Evolutionary conservation across 1,140 invertebrate genomes (phyloP), one percentile per base, ranked within the genome.

Genomic region (Leptopilina clavipes): DNA sequence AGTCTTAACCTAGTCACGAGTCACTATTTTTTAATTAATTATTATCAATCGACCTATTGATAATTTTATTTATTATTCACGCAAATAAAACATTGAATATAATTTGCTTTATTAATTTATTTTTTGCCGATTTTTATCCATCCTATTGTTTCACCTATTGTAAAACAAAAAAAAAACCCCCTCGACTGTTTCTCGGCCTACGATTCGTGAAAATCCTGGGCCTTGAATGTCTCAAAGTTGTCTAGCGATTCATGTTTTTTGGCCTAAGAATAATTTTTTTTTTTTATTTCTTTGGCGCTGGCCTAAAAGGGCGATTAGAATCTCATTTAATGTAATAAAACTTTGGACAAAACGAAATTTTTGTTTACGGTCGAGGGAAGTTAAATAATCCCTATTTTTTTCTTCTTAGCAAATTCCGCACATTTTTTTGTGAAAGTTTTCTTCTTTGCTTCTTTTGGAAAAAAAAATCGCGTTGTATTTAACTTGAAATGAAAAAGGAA

Each of bases 1-100:
- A 90, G 89, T 90, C 86, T 90, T 89, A 89, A 90, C 89, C 89
- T 90, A 90, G 88, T 90, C 89, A 90, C 89, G 82, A 90, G 85
- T 90, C 89, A 90, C 88, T 89, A 89, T 87, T 87, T 89, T 89
- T 90, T 89, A 86, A 87, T 89, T 89, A 82, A 87, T 87, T 86
- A 87, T 87, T 86, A 83, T 82, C 79, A 75, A 83, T 86, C 83
- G 82, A 89, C 79, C 84, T 86, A 88, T 85, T 85, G 85, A 89
- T 89, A 87, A 90, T 89, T 86, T 89, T 89, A 89, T 89, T 89
- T 88, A 88, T 89, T 90, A 89, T 86, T 89, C 86, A 87, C 84
- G 83, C 86, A 81, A 89, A 90, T 90, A 90, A 90, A 84, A 86
- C 76, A 79, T 80, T 84, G 72, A 83, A 89, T 77, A 86, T 85